phyloP scores from a whole-genome alignment of 2,113 vertebrate species.

The Vombatus ursinus region DNA sequence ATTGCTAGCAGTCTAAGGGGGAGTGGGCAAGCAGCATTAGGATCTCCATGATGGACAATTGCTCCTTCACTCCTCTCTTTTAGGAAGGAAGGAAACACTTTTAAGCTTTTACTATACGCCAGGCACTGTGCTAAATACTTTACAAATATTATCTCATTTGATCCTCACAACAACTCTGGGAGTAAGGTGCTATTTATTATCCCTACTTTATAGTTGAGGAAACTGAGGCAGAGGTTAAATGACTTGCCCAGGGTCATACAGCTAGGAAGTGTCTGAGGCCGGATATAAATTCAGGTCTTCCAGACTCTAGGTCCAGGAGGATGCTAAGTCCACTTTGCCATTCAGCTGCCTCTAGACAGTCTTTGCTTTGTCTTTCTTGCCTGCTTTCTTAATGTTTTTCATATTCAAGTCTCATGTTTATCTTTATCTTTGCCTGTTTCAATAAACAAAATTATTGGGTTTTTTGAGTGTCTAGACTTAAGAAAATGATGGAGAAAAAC shows the following conservation, averaged over 20 bases:
- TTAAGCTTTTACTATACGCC: neutral
- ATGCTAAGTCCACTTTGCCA: neutral
- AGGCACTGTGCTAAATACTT: neutral
- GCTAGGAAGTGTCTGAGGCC: too few relatives aligned
- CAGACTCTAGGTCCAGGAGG: too few relatives aligned
- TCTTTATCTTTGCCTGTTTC: neutral
- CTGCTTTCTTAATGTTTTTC: neutral
- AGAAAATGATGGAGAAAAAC: neutral
- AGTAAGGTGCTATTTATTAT: neutral
- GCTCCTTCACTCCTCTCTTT: neutral
- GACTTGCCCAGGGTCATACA: too few relatives aligned
- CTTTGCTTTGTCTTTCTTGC: neutral
- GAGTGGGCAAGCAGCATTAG: neutral
- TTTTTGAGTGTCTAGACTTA: neutral
- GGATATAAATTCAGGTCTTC: too few relatives aligned
- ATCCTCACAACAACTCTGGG: neutral
- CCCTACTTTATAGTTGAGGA: neutral
- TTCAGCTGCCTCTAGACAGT: neutral
- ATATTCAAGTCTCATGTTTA: neutral
- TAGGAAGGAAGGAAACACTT: neutral
- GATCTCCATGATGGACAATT: neutral
- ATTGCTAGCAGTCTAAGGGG: neutral
- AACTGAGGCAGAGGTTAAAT: too few relatives aligned
- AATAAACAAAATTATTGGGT: neutral
- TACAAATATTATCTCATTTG: neutral